Evolutionary conservation across 2,888 invertebrate species (phyloP).

Genomic region (Metallyticus violacea): DNA sequence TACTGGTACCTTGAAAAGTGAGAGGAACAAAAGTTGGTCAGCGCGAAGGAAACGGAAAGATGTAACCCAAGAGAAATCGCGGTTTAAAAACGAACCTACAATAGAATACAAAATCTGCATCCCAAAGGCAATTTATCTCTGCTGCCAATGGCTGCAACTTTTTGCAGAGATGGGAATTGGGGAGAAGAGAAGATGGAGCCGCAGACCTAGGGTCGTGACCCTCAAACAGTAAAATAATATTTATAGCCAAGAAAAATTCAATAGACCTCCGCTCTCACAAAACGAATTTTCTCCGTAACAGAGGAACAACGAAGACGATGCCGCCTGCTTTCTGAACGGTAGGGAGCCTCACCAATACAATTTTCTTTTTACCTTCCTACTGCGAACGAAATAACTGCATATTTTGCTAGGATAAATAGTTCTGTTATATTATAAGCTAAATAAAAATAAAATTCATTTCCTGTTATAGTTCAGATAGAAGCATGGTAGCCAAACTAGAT

Average conservation of each 20-base stretch:
- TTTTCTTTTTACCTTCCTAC: too few relatives aligned
- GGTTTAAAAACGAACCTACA: background rate
- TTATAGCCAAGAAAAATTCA: background rate
- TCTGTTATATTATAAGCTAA: too few relatives aligned
- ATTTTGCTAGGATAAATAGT: too few relatives aligned
- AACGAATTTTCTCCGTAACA: background rate
- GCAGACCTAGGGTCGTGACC: background rate
- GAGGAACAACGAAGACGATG: background rate
- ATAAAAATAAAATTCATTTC: too few relatives aligned
- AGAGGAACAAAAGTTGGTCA: background rate
- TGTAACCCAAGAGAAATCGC: background rate
- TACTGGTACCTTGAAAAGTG: too few relatives aligned
- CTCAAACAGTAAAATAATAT: background rate
- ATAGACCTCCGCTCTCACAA: background rate
- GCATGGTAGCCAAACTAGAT: too few relatives aligned
- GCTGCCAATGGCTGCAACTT: background rate
- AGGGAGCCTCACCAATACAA: too few relatives aligned
- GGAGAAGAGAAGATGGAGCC: background rate
- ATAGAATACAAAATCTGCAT: background rate
- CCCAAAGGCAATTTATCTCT: background rate
- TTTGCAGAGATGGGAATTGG: background rate
- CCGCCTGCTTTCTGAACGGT: background rate
- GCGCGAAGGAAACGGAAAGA: background rate
- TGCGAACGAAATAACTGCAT: too few relatives aligned
- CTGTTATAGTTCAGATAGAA: too few relatives aligned